phyloP scores from a whole-genome alignment of 30 jellyfish, hydroid and myxozoan species.

The Pseudorhiza aurosa region DNA sequence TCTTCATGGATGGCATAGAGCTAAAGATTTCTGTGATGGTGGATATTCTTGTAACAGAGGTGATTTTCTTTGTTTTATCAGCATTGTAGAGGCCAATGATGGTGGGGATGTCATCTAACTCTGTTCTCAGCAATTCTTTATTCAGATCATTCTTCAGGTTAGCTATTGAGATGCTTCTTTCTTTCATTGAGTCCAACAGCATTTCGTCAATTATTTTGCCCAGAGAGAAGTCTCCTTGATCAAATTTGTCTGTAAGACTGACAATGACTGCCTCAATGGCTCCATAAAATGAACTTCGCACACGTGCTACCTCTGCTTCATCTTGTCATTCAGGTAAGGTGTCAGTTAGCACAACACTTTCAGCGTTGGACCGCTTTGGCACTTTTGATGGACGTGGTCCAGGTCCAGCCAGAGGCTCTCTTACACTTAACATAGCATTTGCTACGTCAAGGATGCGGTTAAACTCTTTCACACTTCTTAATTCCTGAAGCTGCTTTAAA shows the following conservation, averaged over 20 bases:
- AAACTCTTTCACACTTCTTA: constrained; percentile 45
- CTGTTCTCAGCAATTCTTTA: constrained; percentile 42
- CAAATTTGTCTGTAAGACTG: constrained; percentile 23
- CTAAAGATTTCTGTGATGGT: constrained; percentile 45
- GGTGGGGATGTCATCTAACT: constrained; percentile 65
- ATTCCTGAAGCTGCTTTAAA: constrained; percentile 45
- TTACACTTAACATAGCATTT: constrained; percentile 6
- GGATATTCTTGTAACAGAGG: constrained; percentile 42
- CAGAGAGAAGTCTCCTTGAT: constrained; percentile 36
- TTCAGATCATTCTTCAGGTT: constrained; percentile 23
- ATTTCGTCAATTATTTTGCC: too few species aligned
- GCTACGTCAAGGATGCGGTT: constrained; percentile 53
- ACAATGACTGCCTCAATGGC: constrained; percentile 45
- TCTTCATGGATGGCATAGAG: constrained; percentile 50
- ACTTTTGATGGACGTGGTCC: background rate
- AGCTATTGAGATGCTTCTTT: constrained; percentile 6
- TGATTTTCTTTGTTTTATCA: constrained; percentile 32
- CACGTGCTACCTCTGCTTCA: constrained; percentile 24
- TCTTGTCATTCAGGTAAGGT: constrained; percentile 8
- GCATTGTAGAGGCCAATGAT: constrained; percentile 55
- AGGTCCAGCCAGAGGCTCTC: background rate
- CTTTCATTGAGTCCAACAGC: constrained; percentile 35
- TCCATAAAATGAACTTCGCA: background rate
- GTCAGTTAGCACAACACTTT: background rate
- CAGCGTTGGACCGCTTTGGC: background rate